phyloP scores from a whole-genome alignment of 2,797 vertebrate genomes.

The Rhynchotus rufescens region DNA sequence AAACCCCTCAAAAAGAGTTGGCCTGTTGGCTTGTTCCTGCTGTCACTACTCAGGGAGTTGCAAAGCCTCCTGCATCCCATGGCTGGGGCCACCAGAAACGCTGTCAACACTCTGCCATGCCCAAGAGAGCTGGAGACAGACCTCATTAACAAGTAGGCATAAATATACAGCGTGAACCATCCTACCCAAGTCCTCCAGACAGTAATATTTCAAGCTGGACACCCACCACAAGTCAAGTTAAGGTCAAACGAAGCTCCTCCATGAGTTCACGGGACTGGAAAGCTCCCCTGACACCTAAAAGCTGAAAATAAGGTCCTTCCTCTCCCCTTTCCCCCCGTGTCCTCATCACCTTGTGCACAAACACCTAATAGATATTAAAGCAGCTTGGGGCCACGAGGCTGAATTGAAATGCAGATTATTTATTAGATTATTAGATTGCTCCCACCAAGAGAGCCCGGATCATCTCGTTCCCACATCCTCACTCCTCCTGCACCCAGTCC shows the following conservation, averaged over 20 bases:
- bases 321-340: accelerated
- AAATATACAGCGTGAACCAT: accelerated
- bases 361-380: background rate
- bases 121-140: background rate
- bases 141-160: accelerated
- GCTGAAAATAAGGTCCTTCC: background rate
- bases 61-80: background rate
- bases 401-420: background rate
- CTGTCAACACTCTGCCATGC: background rate
- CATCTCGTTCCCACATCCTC: background rate
- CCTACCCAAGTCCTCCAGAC: background rate
- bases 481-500: background rate
- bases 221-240: background rate
- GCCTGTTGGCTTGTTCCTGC: background rate
- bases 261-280: background rate
- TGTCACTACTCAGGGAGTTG: background rate
- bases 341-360: background rate
- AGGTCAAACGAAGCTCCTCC: background rate
- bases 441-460: background rate
- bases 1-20: background rate
- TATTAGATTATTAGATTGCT: background rate
- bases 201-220: background rate
- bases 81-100: background rate
- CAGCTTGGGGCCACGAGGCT: background rate
- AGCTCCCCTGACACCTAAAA: background rate